These are phyloP conservation scores for Rafetus swinhoei DNA, from an alignment of 2,113 vertebrate species.

Conservation along the genomic window DNA sequence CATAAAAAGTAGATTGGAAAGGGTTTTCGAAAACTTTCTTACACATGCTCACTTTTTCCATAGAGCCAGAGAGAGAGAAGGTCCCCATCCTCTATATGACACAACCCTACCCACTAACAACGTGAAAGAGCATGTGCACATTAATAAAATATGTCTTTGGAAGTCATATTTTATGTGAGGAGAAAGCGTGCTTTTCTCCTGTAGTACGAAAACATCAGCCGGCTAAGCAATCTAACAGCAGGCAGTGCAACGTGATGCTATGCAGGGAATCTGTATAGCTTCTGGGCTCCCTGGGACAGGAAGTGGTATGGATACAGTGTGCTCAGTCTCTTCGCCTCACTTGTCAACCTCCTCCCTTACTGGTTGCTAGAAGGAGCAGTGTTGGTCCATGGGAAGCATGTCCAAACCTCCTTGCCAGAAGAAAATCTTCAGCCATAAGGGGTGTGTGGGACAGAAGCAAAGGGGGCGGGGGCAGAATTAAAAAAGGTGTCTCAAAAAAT, in stretches of 20 bases:
- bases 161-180: background rate
- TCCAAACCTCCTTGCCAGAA: background rate
- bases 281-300: background rate
- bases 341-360: background rate
- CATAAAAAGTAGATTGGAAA: background rate
- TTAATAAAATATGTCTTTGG: slow-evolving; percentile 1
- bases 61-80: background rate
- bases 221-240: slow-evolving; percentile 12
- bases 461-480: background rate
- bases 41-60: background rate
- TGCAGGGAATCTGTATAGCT: background rate
- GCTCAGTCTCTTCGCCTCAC: background rate
- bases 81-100: fast-evolving
- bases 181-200: background rate
- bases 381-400: background rate
- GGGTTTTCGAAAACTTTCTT: background rate
- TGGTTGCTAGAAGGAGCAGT: background rate
- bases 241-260: background rate
- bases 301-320: background rate
- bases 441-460: background rate
- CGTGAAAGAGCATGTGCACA: background rate
- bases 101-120: background rate
- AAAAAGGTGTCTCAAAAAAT: background rate
- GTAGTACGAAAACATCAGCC: background rate
- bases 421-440: background rate